Base-by-base conservation (phyloP, 2,797 vertebrate genomes). In the Sciurus vulgaris region DNA sequence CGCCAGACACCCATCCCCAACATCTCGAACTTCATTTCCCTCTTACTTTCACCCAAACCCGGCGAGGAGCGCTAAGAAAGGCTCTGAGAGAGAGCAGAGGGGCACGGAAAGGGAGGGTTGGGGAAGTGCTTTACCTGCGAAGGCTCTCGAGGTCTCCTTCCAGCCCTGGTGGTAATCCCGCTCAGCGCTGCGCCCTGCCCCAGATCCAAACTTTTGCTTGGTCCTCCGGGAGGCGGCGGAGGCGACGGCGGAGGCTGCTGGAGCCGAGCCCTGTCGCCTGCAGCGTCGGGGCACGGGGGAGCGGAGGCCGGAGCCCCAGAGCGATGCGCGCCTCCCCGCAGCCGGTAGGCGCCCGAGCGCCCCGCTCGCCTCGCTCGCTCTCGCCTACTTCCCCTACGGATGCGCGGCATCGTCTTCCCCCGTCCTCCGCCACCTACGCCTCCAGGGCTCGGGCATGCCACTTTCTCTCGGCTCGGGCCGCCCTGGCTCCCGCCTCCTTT, bases 401-500 rank as follows among this genome's bases (percentile, higher is more conserved):
- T 98, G 97, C 95, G 96, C 95, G 93, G 98, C 98, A 98, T 98
- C 98, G 96, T 98, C 98, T 97, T 97, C 98, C 96, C 95, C 97
- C 83, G 96, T 95, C 93, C 98, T 97, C 98, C 97, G 67, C 97
- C 98, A 97, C 98, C 98, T 96, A 98, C 98, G 97, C 97, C 98
- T 98, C 97, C 98, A 61, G 95, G 93, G 97, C 94, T 98, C 96
- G 96, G 98, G 98, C 98, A 99, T 98, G 96, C 98, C 98, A 98
- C 97, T 96, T 96, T 98, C 97, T 87, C 96, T 78, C 44, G 73
- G 94, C 96, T 85, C 72, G 47, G 67, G 95, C 90, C 79, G 82
- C 97, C 88, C 44, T 67, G 94, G 83, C 93, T 89, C 93, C 93
- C 79, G 89, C 95, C 89, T 94, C 90, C 88, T 88, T 54, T 91